Evolutionary conservation across 2,888 invertebrate species (phyloP), one percentile per base, ranked within the genome.

Genomic region (Drosophila sordidapex): DNA sequence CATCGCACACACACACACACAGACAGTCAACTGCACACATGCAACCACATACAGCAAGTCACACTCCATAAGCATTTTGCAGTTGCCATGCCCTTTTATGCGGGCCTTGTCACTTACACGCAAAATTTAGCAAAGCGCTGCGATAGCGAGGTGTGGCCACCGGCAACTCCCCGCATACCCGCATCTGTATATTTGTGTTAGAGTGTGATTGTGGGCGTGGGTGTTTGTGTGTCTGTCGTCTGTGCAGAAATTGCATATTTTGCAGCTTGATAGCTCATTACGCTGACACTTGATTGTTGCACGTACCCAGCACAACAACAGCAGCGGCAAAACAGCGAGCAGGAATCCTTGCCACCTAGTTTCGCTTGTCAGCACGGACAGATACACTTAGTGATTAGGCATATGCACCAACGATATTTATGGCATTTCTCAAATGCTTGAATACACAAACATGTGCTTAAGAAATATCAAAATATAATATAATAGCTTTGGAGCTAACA

Each of bases 191-290:
- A 36, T 33, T 52, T 49, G 18, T 48, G 25, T 52, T 29, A 56
- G 38, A 29, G 18, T 31, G 25, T 52, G 10, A 51, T 25, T 46
- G 52, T 67, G 25, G 27, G 35, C 61, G 54, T 52, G 46, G 38
- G 38, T 48, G 29, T 48, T 59, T 59, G 40, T 29, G 43, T 35
- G 53, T 49, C 74, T 83, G 46, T 83, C 74, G 86, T 80, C 46
- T 77, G 83, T 74, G 73, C 85, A 77, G 69, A 90, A 87, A 90
- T 84, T 90, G 89, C 90, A 88, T 86, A 88, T 85, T 90, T 89
- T 90, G 83, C 79, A 89, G 81, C 87, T 89, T 89, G 90, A 90
- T 90, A 90, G 91, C 91, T 90, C 87, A 88, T 90, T 88, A 88
- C 81, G 83, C 83, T 76, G 88, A 78, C 91, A 90, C 91, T 90